Conservation (phyloP, 2,888 invertebrate genomes). For the Eupithecia vulgata region DNA sequence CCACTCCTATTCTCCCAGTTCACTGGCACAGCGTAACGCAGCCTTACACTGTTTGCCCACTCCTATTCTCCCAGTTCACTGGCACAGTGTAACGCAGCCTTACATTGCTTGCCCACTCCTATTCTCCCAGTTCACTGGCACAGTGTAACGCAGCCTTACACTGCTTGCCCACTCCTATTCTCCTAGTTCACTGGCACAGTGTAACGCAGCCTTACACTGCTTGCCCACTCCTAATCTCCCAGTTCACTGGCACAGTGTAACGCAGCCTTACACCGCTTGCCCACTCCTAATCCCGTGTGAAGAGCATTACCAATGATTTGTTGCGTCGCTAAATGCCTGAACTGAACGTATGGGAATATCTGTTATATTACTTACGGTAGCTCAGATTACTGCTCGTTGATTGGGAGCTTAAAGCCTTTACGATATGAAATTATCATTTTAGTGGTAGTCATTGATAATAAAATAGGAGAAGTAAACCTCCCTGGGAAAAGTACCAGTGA, state of each 20-base stretch:
- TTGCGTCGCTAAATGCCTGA: conserved; percentile 43
- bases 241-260: not conserved
- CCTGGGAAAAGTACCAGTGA: not conserved
- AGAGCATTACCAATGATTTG: conserved; percentile 46
- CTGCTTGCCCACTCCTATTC: not conserved
- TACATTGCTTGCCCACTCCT: conserved; percentile 17
- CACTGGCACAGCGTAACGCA: not conserved
- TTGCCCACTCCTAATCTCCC: not conserved
- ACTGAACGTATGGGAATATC: conserved; percentile 35
- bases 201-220: conserved; percentile 22
- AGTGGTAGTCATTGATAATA: not conserved
- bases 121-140: not conserved
- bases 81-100: conserved; percentile 2
- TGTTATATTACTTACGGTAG: conserved; percentile 38
- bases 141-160: conserved; percentile 14
- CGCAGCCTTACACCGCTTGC: conserved; percentile 27
- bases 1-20: not conserved
- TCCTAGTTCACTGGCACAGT: not conserved
- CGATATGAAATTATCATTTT: not conserved
- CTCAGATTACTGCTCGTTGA: conserved; percentile 32
- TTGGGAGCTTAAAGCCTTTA: conserved; percentile 31
- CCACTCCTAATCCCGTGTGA: conserved; percentile 43
- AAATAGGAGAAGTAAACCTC: not conserved
- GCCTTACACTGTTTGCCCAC: conserved; percentile 31
- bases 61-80: conserved; percentile 30